phyloP scores from a whole-genome alignment of 92 coral and sea anemone species.

The Muricea muricata region DNA sequence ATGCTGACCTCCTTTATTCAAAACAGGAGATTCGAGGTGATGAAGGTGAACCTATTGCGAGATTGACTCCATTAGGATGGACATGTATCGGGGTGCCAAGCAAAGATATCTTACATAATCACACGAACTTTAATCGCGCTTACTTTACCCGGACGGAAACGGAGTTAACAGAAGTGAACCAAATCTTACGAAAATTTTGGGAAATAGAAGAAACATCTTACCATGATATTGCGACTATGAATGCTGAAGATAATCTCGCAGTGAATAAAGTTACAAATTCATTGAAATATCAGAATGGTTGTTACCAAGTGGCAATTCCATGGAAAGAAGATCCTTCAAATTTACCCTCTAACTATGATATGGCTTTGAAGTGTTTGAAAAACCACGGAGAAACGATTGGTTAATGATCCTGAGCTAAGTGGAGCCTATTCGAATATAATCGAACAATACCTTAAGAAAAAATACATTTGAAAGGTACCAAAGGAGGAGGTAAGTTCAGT shows the following conservation, averaged over 20 bases:
- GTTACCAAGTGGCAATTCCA: slow-evolving; percentile 54
- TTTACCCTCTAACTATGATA: slow-evolving; percentile 67
- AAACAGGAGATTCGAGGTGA: slow-evolving; percentile 7
- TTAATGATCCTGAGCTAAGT: slow-evolving; percentile 47
- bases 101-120: not conserved
- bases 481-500: slow-evolving; percentile 25
- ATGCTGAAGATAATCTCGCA: slow-evolving; percentile 5
- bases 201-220: slow-evolving; percentile 20
- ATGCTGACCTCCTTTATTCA: not conserved
- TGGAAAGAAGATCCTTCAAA: slow-evolving; percentile 37
- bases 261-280: slow-evolving; percentile 27
- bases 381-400: slow-evolving; percentile 66
- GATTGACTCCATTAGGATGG: slow-evolving; percentile 48
- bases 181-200: slow-evolving; percentile 31
- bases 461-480: slow-evolving; percentile 52
- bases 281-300: slow-evolving; percentile 24
- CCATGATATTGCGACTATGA: not conserved
- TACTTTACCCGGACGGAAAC: not conserved
- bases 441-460: slow-evolving; percentile 53
- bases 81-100: slow-evolving; percentile 29
- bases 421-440: slow-evolving; percentile 50
- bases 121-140: slow-evolving; percentile 7
- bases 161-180: not conserved
- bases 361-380: slow-evolving; percentile 51
- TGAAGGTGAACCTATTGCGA: slow-evolving; percentile 40